Conservation (phyloP, 1,140 invertebrate genomes). For the Odontomachus brunneus region DNA sequence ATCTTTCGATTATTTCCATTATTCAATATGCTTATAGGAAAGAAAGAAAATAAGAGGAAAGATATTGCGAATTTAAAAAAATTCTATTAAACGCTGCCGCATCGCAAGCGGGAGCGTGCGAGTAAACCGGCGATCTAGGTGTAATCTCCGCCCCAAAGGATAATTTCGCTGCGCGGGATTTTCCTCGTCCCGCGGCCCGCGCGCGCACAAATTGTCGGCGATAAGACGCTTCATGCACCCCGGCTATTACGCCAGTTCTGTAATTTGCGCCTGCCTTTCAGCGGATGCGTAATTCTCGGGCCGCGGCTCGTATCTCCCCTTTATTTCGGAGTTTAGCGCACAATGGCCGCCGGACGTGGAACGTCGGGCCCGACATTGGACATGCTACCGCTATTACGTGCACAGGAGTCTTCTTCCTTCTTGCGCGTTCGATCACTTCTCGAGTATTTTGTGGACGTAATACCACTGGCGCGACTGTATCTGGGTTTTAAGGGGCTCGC, state of each 20-base stretch:
- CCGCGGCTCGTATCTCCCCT: slow-evolving; percentile 51
- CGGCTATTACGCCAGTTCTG: slow-evolving; percentile 49
- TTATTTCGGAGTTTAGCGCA: slow-evolving; percentile 61
- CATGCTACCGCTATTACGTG: slow-evolving; percentile 58
- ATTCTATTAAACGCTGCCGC: slow-evolving; percentile 21
- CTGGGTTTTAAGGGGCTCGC: background rate
- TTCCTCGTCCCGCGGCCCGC: slow-evolving; percentile 38
- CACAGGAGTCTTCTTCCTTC: background rate
- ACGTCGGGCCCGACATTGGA: slow-evolving; percentile 38
- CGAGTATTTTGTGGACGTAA: slow-evolving; percentile 15
- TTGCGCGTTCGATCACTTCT: slow-evolving; percentile 27
- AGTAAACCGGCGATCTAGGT: slow-evolving; percentile 13
- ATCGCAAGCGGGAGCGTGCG: slow-evolving; percentile 25
- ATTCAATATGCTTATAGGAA: no score
- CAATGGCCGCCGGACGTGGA: slow-evolving; percentile 50
- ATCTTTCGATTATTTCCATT: no score
- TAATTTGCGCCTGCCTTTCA: slow-evolving; percentile 61
- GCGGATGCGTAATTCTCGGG: slow-evolving; percentile 55
- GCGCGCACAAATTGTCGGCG: slow-evolving; percentile 51
- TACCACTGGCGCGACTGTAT: slow-evolving; percentile 17
- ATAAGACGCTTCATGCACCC: slow-evolving; percentile 50
- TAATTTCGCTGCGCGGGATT: slow-evolving; percentile 40
- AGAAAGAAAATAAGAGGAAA: no score
- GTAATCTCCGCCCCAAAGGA: slow-evolving; percentile 36
- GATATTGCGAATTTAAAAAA: no score